These are phyloP conservation scores for Bradypus variegatus DNA, from an alignment of 2,797 vertebrate genomes.

Conservation along the genomic window DNA sequence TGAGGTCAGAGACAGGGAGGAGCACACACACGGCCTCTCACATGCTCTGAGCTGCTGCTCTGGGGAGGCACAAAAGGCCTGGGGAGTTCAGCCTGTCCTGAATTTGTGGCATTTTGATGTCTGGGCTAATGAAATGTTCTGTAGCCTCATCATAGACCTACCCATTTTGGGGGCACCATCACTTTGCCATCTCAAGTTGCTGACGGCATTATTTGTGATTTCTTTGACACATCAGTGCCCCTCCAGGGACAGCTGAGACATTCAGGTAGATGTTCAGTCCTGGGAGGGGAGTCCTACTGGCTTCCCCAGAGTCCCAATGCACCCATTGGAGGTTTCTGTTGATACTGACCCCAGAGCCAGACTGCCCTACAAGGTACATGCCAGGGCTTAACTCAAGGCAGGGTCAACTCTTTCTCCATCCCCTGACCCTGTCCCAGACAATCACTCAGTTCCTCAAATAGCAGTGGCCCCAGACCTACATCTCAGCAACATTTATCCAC, in stretches of 20 bases:
- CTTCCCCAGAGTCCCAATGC: not conserved
- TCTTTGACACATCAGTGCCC: not conserved
- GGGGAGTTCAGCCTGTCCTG: not conserved
- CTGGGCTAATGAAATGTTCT: not conserved
- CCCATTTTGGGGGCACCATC: not conserved
- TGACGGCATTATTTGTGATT: not conserved
- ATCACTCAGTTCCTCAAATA: not conserved
- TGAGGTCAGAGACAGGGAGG: not conserved
- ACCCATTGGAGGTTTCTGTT: not conserved
- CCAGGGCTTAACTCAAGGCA: not conserved
- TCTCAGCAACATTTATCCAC: not conserved
- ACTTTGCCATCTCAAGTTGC: not conserved
- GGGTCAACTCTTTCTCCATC: not conserved
- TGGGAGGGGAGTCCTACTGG: not conserved
- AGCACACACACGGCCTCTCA: too few species aligned
- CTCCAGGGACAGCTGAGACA: not conserved
- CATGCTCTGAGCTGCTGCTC: not conserved
- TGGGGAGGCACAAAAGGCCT: not conserved
- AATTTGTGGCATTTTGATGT: not conserved
- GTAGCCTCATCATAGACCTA: not conserved
- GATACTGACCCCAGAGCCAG: not conserved
- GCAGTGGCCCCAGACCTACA: not conserved
- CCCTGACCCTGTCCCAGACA: not conserved
- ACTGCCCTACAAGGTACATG: not conserved
- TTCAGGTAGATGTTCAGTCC: not conserved